Evolutionary conservation across 2,888 invertebrate species (phyloP).

Genomic region (Ctenicera cuprea): DNA sequence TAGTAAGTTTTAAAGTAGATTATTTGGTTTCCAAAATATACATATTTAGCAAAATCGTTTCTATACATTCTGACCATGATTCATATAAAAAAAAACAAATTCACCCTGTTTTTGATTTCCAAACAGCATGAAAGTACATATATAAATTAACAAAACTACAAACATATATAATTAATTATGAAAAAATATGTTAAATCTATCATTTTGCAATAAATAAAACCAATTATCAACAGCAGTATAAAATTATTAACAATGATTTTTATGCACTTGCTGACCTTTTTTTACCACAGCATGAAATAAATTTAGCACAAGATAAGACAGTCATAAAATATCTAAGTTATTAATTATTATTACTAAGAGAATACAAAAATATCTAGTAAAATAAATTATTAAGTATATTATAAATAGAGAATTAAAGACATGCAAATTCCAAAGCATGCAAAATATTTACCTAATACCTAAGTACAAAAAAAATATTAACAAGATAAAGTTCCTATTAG

Average conservation of each 20-base stretch:
- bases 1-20: too few species aligned
- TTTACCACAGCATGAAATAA: neutral
- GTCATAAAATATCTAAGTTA: neutral
- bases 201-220: too few species aligned
- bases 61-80: too few species aligned
- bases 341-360: neutral
- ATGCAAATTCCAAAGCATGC: neutral
- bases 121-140: too few species aligned
- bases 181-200: too few species aligned
- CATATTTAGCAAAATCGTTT: too few species aligned
- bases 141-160: too few species aligned
- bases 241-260: neutral
- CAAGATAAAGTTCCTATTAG: conserved; percentile 62
- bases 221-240: too few species aligned
- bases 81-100: too few species aligned
- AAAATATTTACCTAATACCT: neutral
- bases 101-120: too few species aligned
- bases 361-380: conserved; percentile 3
- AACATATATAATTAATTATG: too few species aligned
- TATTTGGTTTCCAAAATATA: too few species aligned
- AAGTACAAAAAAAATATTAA: conserved; percentile 9
- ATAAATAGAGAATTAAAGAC: neutral
- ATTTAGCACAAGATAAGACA: conserved; percentile 1
- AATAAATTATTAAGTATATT: neutral
- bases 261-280: neutral